Conservation (phyloP, 2,113 vertebrate species). For the Menidia beryllina region DNA sequence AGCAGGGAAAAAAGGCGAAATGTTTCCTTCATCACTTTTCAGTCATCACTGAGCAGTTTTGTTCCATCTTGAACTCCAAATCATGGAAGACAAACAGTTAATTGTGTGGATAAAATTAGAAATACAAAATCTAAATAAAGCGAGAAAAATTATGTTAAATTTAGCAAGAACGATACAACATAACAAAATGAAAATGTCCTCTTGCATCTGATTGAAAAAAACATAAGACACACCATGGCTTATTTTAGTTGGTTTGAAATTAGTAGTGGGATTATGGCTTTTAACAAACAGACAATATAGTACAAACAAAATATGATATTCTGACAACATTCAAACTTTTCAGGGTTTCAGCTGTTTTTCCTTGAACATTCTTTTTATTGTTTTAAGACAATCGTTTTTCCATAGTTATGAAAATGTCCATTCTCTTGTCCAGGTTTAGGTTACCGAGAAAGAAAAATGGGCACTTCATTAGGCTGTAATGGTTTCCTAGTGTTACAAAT, state of each 20-base stretch:
- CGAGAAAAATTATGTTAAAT: slow-evolving; percentile 52
- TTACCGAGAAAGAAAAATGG: neutral
- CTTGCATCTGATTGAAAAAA: slow-evolving; percentile 1
- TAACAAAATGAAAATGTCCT: slow-evolving; percentile 40
- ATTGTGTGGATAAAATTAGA: slow-evolving; percentile 40
- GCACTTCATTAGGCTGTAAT: neutral
- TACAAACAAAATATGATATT: slow-evolving; percentile 29
- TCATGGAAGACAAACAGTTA: slow-evolving; percentile 55
- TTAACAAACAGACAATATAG: slow-evolving; percentile 40
- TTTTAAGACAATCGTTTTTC: slow-evolving; percentile 11
- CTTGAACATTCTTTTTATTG: neutral
- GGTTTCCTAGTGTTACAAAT: neutral
- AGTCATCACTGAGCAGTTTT: slow-evolving; percentile 36
- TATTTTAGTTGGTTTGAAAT: slow-evolving; percentile 56
- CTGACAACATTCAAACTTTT: slow-evolving; percentile 24
- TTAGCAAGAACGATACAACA: slow-evolving; percentile 41
- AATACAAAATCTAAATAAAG: slow-evolving; percentile 47
- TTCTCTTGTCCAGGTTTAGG: neutral
- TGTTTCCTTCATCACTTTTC: slow-evolving; percentile 24
- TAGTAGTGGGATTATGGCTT: slow-evolving; percentile 61
- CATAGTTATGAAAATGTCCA: neutral
- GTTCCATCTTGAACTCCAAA: slow-evolving; percentile 43
- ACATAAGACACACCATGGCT: slow-evolving; percentile 52
- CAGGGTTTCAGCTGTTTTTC: neutral
- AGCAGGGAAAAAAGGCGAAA: slow-evolving; percentile 1